phyloP scores from a whole-genome alignment of 1,140 invertebrate genomes.

The Stratiolaelaps scimitus region DNA sequence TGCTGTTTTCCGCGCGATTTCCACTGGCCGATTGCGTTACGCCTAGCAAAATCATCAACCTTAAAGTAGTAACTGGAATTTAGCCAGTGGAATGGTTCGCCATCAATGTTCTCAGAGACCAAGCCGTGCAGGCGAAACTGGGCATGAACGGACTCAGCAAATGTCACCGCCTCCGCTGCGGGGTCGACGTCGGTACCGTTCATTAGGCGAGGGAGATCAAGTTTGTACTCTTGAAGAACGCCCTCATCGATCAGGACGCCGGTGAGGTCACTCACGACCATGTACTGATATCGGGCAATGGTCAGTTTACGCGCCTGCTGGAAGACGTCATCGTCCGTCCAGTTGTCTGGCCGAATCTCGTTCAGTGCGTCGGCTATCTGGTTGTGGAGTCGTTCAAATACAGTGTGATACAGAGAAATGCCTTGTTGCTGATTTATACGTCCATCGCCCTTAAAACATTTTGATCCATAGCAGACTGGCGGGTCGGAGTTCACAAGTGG shows the following conservation, averaged over 20 bases:
- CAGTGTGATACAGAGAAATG: not conserved
- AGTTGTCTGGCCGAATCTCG: not conserved
- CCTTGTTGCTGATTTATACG: constrained; percentile 10
- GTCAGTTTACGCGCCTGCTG: not conserved
- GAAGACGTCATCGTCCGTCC: not conserved
- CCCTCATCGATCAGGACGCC: not conserved
- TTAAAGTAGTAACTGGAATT: not conserved
- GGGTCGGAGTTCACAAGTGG: not conserved
- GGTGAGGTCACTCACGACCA: not conserved
- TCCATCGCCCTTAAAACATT: not conserved
- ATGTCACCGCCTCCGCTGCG: not conserved
- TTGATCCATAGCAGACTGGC: constrained; percentile 4
- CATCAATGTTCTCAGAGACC: not conserved
- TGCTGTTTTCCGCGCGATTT: not conserved
- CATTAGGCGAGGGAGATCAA: not conserved
- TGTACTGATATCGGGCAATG: not conserved
- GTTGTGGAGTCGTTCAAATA: constrained; percentile 1
- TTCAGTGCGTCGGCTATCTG: not conserved
- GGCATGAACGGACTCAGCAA: constrained; percentile 1
- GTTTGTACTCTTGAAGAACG: not conserved
- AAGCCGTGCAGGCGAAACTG: not conserved
- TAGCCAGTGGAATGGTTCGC: not conserved
- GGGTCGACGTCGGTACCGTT: constrained; percentile 5
- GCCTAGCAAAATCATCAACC: not conserved
- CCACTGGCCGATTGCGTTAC: not conserved